Percentiles rank a stretch among this genome's conserved stretches.
Conservation (phyloP, 2,888 invertebrate species). For the Hyposoter didymator region DNA sequence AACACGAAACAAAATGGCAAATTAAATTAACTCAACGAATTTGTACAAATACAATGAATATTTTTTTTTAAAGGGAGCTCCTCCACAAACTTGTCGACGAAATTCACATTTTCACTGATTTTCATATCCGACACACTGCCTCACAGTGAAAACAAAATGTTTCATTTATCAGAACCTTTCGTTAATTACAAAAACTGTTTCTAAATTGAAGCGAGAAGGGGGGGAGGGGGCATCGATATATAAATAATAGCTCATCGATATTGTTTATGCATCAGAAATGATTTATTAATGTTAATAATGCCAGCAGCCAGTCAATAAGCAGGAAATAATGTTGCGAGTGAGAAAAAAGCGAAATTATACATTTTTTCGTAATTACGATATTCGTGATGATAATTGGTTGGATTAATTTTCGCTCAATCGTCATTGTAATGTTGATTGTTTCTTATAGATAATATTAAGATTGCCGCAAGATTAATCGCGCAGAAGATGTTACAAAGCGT, state of each 20-base stretch:
- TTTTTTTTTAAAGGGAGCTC: not conserved
- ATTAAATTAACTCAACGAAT: not conserved
- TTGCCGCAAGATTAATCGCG: constrained; percentile 33
- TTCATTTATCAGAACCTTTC: not conserved
- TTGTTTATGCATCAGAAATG: constrained; percentile 34
- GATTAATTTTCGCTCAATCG: constrained; percentile 17
- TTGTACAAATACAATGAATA: not conserved
- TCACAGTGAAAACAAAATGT: not conserved
- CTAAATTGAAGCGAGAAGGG: not conserved
- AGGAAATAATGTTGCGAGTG: constrained; percentile 11
- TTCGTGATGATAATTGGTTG: not conserved
- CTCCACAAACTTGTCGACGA: not conserved
- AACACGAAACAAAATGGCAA: not conserved
- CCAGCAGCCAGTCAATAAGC: constrained; percentile 40
- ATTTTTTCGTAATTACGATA: constrained; percentile 29
- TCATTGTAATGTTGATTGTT: constrained; percentile 6
- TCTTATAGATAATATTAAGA: not conserved
- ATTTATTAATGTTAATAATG: constrained; percentile 57
- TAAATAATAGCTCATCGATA: constrained; percentile 32
- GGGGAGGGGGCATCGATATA: constrained; percentile 5
- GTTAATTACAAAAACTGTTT: not conserved
- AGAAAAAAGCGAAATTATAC: constrained; percentile 21
- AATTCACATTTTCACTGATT: not conserved
- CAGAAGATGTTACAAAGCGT: constrained; percentile 29
- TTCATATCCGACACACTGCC: not conserved